Conservation (phyloP, 2,113 vertebrate genomes). For the Myrmecophaga tridactyla region DNA sequence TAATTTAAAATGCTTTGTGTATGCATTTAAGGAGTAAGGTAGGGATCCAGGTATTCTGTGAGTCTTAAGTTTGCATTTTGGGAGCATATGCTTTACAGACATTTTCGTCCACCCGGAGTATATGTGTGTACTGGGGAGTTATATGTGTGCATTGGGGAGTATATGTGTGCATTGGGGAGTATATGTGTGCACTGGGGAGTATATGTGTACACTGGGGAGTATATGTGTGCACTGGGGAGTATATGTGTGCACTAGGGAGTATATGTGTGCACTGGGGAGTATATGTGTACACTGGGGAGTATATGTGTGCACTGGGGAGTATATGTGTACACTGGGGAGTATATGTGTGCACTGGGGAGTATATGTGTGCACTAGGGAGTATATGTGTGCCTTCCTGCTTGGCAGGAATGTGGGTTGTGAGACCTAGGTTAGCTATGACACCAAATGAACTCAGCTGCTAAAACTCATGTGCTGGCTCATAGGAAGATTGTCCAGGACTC, state of each 20-base stretch:
- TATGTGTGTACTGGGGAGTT: too few relatives aligned
- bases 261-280: too few relatives aligned
- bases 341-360: neutral
- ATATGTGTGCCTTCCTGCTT: neutral
- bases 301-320: too few relatives aligned
- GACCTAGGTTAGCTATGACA: neutral
- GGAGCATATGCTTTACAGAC: neutral
- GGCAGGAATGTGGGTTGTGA: neutral
- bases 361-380: too few relatives aligned
- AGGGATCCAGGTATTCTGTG: neutral
- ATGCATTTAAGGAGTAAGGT: neutral
- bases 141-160: too few relatives aligned
- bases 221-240: accelerated
- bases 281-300: accelerated
- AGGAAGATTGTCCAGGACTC: neutral
- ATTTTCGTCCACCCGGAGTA: neutral
- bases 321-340: too few relatives aligned
- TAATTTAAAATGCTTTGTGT: neutral
- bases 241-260: too few relatives aligned
- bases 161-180: neutral
- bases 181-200: too few relatives aligned
- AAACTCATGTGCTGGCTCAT: neutral
- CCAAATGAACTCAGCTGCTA: neutral
- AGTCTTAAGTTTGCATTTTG: neutral
- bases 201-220: too few relatives aligned